Conservation (phyloP, 2,113 vertebrate species). For the Calypte anna region DNA sequence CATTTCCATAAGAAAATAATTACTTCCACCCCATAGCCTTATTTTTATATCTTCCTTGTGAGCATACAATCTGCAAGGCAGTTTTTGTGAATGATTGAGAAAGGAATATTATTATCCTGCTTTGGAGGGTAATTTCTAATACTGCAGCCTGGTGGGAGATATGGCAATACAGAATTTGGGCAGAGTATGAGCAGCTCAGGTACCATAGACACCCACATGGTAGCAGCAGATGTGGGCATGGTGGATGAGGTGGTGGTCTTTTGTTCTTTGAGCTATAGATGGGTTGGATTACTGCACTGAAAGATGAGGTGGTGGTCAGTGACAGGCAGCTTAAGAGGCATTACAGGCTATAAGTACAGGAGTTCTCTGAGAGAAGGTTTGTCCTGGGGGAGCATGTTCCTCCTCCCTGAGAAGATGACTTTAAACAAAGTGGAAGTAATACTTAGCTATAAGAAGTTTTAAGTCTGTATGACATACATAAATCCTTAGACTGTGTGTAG, state of each 20-base stretch:
- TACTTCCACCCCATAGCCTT: neutral
- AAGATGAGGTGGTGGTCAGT: neutral
- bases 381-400: fast-evolving
- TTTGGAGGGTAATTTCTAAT: neutral
- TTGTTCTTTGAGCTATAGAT: neutral
- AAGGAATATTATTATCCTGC: neutral
- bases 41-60: neutral
- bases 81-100: neutral
- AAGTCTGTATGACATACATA: neutral
- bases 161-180: neutral
- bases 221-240: neutral
- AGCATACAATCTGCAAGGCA: neutral
- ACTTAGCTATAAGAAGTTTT: neutral
- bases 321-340: fast-evolving
- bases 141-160: neutral
- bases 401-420: neutral
- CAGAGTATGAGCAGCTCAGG: neutral
- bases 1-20: neutral
- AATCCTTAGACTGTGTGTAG: neutral
- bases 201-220: fast-evolving
- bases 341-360: neutral
- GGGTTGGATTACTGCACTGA: neutral
- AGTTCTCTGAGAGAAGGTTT: neutral
- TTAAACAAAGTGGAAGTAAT: neutral
- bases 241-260: neutral